Evolutionary conservation across 1,140 invertebrate genomes (phyloP), one percentile per base, ranked within the genome.

Genomic region (Hormaphis cornu): DNA sequence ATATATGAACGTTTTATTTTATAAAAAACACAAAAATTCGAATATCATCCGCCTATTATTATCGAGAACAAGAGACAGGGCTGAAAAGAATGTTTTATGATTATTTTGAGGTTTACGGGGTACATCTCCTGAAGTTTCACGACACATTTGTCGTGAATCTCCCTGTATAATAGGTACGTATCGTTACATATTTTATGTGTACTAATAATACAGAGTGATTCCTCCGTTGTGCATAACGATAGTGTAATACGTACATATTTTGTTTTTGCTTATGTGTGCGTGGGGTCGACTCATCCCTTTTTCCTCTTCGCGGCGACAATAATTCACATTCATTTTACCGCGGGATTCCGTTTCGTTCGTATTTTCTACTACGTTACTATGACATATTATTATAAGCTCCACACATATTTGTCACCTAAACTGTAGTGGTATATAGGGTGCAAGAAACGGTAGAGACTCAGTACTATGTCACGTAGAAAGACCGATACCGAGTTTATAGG

Each of bases 131-230:
- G n/a, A n/a, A n/a, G n/a, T n/a, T n/a, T n/a, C n/a, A n/a, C n/a
- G n/a, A 46, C 18, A 46, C 6, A 46, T n/a, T 46, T 46, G 18
- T 46, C 4, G 42, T n/a, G 4, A 40, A 46, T 46, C 12, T n/a
- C 35, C 35, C 14, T 14, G 18, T 46, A 46, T 6, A 46, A 58
- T 40, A 58, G 35, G 42, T 24, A 10, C 18, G 18, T 59, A 44
- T 3, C 42, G 18, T 1, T 59, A 59, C 18, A 37, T 26, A 28
- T 26, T 53, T 44, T 46, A 61, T 44, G 26, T 28, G 18, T 42
- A 44, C 37, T 63, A 63, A 63, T 63, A 63, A 63, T 30, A 46
- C 42, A 24, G 33, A 58, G 58, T 63, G 58, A 63, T 44, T 46
- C 26, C 9, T 7, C 37, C n/a, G 22, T 59, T 59, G 16, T 63